A percentile compares a stretch with the other conserved stretches of the same genome.
Evolutionary conservation across 2,797 vertebrate species (phyloP).

Genomic region (Pogoniulus pusillus): DNA sequence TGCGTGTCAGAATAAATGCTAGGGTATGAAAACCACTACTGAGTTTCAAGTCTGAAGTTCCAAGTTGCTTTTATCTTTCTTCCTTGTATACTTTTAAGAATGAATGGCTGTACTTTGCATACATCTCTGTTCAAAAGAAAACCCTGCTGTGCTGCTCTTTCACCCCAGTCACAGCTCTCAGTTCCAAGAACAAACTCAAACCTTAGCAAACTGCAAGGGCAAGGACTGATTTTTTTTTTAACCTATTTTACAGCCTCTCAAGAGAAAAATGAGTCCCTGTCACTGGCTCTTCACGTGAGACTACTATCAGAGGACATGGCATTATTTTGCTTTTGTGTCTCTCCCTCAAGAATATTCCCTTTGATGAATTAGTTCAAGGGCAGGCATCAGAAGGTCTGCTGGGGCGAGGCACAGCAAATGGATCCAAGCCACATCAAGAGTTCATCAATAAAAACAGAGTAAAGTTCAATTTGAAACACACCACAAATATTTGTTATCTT

Average conservation of each 20-base stretch:
- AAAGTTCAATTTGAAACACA: neutral
- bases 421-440: neutral
- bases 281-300: conserved; percentile 10
- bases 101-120: neutral
- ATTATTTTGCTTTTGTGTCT: conserved; percentile 28
- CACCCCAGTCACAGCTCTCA: neutral
- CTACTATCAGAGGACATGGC: conserved; percentile 24
- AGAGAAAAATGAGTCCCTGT: conserved; percentile 18
- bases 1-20: neutral
- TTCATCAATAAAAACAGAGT: neutral
- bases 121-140: neutral
- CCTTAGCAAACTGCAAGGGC: conserved; percentile 2
- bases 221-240: neutral
- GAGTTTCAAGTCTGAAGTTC: neutral
- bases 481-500: neutral
- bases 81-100: neutral
- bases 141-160: neutral
- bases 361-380: conserved; percentile 59
- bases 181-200: neutral
- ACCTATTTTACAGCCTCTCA: conserved; percentile 50
- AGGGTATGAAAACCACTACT: neutral
- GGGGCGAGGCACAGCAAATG: neutral
- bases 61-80: neutral
- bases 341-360: conserved; percentile 50
- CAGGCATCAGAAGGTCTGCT: conserved; percentile 2